Evolutionary conservation across 2,888 invertebrate species (phyloP).

Genomic region (Pheosia gnoma): DNA sequence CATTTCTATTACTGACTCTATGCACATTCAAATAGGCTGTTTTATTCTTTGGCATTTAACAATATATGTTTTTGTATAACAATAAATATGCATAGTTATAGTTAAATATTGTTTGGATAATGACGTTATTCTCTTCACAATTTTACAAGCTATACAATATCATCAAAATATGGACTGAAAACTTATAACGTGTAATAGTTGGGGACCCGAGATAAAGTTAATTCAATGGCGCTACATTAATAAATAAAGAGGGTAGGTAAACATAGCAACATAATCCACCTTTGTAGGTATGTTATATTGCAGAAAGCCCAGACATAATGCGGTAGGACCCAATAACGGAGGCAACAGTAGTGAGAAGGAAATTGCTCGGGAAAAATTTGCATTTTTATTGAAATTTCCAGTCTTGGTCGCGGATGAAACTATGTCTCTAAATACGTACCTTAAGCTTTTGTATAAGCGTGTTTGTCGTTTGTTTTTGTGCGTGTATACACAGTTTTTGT

Average conservation of each 20-base stretch:
- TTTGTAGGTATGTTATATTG: conserved; percentile 54
- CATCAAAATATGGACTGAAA: conserved; percentile 40
- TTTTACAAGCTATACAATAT: conserved; percentile 24
- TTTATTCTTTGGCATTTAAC: too few relatives aligned
- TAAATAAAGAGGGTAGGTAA: conserved; percentile 54
- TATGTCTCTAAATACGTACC: conserved; percentile 75
- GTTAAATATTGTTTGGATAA: too few relatives aligned
- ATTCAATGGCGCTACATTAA: conserved; percentile 62
- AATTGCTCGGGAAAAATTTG: conserved; percentile 77
- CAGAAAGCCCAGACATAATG: conserved; percentile 64
- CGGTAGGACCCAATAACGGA: conserved; percentile 72
- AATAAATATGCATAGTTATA: too few relatives aligned
- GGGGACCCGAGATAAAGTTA: conserved; percentile 58
- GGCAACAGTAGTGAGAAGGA: conserved; percentile 69
- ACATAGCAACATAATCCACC: conserved; percentile 49
- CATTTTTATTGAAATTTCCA: conserved; percentile 83
- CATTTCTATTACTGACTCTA: too few relatives aligned
- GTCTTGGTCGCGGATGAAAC: conserved; percentile 76
- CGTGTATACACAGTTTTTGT: conserved; percentile 27
- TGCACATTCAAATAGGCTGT: too few relatives aligned
- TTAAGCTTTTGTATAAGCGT: conserved; percentile 68
- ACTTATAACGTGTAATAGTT: conserved; percentile 57
- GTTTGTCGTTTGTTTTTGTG: conserved; percentile 47
- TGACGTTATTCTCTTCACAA: too few relatives aligned
- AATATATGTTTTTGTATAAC: too few relatives aligned